Conservation (phyloP, 2,888 invertebrate genomes). For the Epistrophe grossulariae region DNA sequence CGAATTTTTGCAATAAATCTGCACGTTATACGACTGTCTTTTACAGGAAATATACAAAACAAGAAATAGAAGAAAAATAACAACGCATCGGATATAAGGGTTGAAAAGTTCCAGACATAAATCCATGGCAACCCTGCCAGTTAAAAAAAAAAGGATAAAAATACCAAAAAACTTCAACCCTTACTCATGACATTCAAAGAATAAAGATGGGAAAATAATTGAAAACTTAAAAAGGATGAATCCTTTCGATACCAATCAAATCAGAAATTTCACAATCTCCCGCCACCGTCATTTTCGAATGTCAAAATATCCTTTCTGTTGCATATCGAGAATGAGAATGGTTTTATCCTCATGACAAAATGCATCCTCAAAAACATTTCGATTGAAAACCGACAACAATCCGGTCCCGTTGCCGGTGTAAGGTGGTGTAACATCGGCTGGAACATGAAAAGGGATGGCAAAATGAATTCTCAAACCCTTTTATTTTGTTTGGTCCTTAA, state of each 20-base stretch:
- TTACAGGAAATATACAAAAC: slow-evolving; percentile 49
- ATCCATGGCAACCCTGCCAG: slow-evolving; percentile 29
- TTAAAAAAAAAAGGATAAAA: background rate
- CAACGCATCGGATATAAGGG: slow-evolving; percentile 59
- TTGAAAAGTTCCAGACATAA: slow-evolving; percentile 40
- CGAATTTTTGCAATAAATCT: slow-evolving; percentile 73
- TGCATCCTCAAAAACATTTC: slow-evolving; percentile 57
- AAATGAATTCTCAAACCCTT: slow-evolving; percentile 15
- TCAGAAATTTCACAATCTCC: slow-evolving; percentile 39
- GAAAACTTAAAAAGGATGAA: slow-evolving; percentile 59
- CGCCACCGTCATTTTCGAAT: slow-evolving; percentile 26
- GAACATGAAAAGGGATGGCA: slow-evolving; percentile 60
- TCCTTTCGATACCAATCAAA: slow-evolving; percentile 55
- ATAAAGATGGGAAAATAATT: slow-evolving; percentile 57
- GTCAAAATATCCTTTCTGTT: slow-evolving; percentile 65
- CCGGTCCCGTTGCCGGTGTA: background rate
- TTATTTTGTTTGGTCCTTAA: slow-evolving; percentile 12
- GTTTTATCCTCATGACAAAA: slow-evolving; percentile 40
- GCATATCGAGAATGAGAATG: slow-evolving; percentile 18
- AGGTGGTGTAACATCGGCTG: slow-evolving; percentile 35
- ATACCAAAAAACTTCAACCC: background rate
- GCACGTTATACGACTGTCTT: slow-evolving; percentile 51
- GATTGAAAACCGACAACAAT: slow-evolving; percentile 41
- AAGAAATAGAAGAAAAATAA: slow-evolving; percentile 9
- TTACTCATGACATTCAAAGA: background rate